Conservation (phyloP, 2,113 vertebrate genomes). For the Lanius ludovicianus region DNA sequence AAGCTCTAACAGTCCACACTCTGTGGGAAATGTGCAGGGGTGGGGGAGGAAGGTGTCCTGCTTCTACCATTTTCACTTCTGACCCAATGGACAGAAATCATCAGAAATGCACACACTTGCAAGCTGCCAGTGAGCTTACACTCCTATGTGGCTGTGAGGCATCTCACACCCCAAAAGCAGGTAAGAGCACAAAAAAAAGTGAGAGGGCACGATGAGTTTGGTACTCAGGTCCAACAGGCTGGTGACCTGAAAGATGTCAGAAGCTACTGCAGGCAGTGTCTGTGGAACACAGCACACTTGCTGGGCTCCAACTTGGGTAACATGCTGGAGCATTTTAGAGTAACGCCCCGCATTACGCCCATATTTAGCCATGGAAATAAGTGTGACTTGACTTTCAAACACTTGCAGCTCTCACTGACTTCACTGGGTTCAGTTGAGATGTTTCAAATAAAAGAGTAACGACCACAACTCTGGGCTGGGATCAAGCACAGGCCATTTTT, state of each 20-base stretch:
- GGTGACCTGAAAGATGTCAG: background rate
- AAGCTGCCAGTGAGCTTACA: background rate
- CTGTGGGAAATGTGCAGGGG: rapidly evolving
- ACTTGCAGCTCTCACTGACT: background rate
- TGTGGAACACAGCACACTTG: background rate
- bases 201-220: background rate
- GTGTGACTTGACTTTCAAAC: background rate
- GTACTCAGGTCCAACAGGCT: background rate
- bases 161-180: background rate
- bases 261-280: background rate
- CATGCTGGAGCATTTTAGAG: background rate
- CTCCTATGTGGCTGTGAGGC: rapidly evolving
- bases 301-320: background rate
- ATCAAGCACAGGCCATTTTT: conserved; percentile 1
- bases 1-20: background rate
- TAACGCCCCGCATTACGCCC: background rate
- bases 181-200: background rate
- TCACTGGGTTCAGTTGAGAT: background rate
- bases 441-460: background rate
- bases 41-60: background rate
- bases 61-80: background rate
- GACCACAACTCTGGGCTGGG: background rate
- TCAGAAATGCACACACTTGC: background rate
- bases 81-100: background rate
- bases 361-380: conserved; percentile 43